Evolutionary conservation across 2,113 vertebrate species (phyloP), one percentile per base, ranked within the genome.

Genomic region (Pavo muticus): DNA sequence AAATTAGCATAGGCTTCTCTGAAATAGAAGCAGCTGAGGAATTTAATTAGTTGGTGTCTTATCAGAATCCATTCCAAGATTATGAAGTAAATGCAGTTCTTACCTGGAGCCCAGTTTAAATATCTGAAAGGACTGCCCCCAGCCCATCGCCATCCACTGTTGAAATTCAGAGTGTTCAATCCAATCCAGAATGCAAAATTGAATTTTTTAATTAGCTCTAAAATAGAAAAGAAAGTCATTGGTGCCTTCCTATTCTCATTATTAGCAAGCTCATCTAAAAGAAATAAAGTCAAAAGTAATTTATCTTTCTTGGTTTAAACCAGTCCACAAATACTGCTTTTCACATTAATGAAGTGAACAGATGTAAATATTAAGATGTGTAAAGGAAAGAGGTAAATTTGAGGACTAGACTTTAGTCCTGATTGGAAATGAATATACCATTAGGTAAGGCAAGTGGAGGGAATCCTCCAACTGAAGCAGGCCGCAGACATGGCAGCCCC

Each of bases 41-140:
- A 6, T 12, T 93, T 76, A 76, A 54, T 56, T 50, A 29, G 5
- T 13, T 45, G 4, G 0, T 84, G 5, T 47, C 14, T 84, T 68
- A 39, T 13, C 23, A 71, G 30, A 90, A 78, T n/a, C 20, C 14
- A 40, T 52, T 69, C 21, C 57, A 86, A 81, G 11, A 67, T 59
- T 68, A 73, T 3, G 40, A 81, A 75, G 60, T 15, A 42, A 11
- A 27, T n/a, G 18, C 1, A 56, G 12, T 14, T 84, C 97, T 95
- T 91, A 99, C 99, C 99, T 97, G 98, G 98, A 78, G 97, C 97
- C 99, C 99, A 99, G 92, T 99, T 99, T 90, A 99, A 95, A 93
- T 99, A 99, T 95, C 98, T 98, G 95, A 99, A 99, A 2, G 99
- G 98, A 67, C 98, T 98, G 32, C 98, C 95, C 7, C 98, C 96